Conservation (phyloP, 2,113 vertebrate species). For the Sprattus sprattus region DNA sequence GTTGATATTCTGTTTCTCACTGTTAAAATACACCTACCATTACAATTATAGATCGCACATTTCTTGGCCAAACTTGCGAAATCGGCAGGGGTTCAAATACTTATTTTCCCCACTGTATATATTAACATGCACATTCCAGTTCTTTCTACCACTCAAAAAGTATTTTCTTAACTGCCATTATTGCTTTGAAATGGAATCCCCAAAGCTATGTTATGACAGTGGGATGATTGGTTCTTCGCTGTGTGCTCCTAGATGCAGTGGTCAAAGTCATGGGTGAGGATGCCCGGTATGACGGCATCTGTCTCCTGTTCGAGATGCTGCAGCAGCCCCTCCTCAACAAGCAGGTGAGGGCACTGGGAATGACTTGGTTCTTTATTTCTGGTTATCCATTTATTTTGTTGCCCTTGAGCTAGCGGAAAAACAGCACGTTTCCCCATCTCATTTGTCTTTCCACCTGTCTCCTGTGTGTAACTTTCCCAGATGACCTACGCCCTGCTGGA, state of each 20-base stretch:
- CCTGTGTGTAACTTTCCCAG: conserved; percentile 63
- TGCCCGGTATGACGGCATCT: conserved; percentile 82
- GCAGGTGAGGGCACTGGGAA: conserved; percentile 74
- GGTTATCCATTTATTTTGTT: background rate
- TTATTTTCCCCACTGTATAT: too few species aligned
- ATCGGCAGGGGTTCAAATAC: too few species aligned
- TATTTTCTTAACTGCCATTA: background rate
- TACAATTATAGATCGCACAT: too few species aligned
- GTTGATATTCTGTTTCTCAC: too few species aligned
- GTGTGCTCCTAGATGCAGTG: conserved; percentile 75
- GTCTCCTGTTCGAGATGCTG: conserved; percentile 84
- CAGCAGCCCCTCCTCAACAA: conserved; percentile 98
- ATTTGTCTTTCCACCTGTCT: background rate
- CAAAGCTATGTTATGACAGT: too few species aligned
- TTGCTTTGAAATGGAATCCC: background rate
- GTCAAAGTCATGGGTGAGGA: conserved; percentile 88
- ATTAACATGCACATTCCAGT: background rate
- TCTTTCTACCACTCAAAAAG: background rate
- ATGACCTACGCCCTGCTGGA: conserved; percentile 91
- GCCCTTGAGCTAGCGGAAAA: too few species aligned
- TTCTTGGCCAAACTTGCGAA: too few species aligned
- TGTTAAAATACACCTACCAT: too few species aligned
- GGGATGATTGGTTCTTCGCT: background rate
- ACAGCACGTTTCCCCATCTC: background rate
- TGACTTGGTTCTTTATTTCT: background rate